These are phyloP conservation scores for Polyommatus iphigenia DNA, from an alignment of 2,888 invertebrate genomes.

Conservation along the genomic window DNA sequence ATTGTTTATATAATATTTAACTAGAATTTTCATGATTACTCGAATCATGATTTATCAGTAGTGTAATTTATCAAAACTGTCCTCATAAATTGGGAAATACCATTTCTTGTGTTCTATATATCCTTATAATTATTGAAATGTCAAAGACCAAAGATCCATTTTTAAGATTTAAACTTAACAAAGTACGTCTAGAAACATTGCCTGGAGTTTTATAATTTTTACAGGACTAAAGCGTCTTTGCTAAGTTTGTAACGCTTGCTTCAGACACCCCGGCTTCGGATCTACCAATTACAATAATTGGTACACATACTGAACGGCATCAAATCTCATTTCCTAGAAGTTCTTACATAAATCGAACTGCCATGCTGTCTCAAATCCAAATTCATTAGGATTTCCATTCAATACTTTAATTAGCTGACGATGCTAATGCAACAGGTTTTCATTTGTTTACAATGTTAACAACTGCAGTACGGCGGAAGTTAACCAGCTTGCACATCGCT, in stretches of 20 bases:
- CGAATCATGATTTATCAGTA: not conserved
- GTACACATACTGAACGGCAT: too few species aligned
- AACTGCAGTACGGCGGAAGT: constrained; percentile 13
- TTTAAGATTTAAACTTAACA: too few species aligned
- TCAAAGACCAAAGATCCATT: not conserved
- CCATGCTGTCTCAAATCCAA: not conserved
- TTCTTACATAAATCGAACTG: not conserved
- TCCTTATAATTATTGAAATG: not conserved
- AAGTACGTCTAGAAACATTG: too few species aligned
- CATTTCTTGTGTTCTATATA: too few species aligned
- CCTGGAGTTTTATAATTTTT: too few species aligned
- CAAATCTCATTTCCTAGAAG: not conserved
- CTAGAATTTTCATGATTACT: not conserved
- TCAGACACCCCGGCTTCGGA: not conserved
- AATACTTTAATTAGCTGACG: not conserved
- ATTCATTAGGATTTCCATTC: not conserved
- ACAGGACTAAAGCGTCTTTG: not conserved
- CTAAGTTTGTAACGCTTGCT: not conserved
- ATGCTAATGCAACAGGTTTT: not conserved
- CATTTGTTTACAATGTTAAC: constrained; percentile 11
- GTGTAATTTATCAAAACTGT: not conserved
- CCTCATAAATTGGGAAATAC: not conserved
- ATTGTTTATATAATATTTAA: not conserved
- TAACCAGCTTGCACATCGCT: constrained; percentile 16
- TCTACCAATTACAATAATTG: too few species aligned